Conservation (phyloP, 1,140 invertebrate species). For the Magallana angulata region DNA sequence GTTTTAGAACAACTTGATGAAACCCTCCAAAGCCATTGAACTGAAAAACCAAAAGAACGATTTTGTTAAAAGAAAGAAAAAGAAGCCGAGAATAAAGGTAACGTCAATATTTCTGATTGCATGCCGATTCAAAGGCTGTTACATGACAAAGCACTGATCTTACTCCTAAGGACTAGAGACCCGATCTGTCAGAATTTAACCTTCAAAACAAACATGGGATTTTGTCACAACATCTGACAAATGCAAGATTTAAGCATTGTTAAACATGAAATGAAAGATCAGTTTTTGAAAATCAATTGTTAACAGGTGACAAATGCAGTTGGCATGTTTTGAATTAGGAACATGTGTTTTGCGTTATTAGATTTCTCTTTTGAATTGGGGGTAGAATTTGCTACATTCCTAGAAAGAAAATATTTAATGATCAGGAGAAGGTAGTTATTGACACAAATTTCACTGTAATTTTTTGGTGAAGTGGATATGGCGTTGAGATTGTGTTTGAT, state of each 20-base stretch:
- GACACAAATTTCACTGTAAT: neutral
- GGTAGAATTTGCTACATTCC: neutral
- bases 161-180: neutral
- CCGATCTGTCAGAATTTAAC: neutral
- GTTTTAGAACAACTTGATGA: conserved; percentile 31
- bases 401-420: conserved; percentile 4
- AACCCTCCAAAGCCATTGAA: conserved; percentile 33
- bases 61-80: conserved; percentile 37
- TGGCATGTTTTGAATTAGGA: neutral
- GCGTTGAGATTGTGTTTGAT: conserved; percentile 16
- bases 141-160: neutral
- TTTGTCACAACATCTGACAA: conserved; percentile 31
- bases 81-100: conserved; percentile 29
- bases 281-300: conserved; percentile 5
- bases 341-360: conserved; percentile 4
- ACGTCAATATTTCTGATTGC: neutral
- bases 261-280: conserved; percentile 2
- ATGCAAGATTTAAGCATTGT: neutral
- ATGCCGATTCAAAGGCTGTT: neutral
- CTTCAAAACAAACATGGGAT: conserved; percentile 13
- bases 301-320: conserved; percentile 22
- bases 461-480: neutral
- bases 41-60: conserved; percentile 16
- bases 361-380: neutral
- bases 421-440: conserved; percentile 23